phyloP scores from a whole-genome alignment of 2,888 invertebrate genomes.

The Cremastobaeus sp. region DNA sequence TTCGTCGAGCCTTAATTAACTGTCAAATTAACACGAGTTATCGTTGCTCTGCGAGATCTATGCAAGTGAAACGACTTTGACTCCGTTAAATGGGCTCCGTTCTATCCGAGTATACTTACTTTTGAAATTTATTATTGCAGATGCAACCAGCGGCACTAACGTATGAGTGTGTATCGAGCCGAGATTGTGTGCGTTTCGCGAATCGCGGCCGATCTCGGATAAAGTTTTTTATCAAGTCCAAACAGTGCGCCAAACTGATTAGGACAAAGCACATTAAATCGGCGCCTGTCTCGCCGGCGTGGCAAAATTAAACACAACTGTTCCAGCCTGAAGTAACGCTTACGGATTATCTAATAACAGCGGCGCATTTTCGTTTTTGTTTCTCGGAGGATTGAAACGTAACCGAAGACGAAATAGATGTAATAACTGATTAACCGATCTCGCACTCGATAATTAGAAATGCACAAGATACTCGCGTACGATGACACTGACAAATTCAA shows the following conservation, averaged over 20 bases:
- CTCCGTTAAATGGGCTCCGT: conserved; percentile 61
- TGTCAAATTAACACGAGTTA: conserved; percentile 70
- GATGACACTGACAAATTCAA: conserved; percentile 34
- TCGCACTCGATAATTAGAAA: conserved; percentile 18
- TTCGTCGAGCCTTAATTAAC: conserved; percentile 68
- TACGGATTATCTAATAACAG: too few relatives aligned
- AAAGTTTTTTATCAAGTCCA: conserved; percentile 42
- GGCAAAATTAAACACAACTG: too few relatives aligned
- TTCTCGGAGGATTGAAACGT: too few relatives aligned
- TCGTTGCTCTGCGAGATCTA: conserved; percentile 60
- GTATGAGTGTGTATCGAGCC: conserved; percentile 2
- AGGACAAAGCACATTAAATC: conserved; percentile 21
- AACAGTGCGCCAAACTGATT: too few relatives aligned
- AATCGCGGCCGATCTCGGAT: conserved; percentile 14
- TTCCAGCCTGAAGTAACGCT: too few relatives aligned
- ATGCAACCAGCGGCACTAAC: conserved; percentile 31
- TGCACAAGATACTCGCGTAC: conserved; percentile 4
- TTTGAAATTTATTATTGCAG: conserved; percentile 62
- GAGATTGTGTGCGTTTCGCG: conserved; percentile 4
- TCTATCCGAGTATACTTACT: conserved; percentile 48
- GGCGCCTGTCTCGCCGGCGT: too few relatives aligned
- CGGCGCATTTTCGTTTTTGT: too few relatives aligned
- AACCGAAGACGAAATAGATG: too few relatives aligned
- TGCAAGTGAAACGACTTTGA: conserved; percentile 61
- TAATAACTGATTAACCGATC: background rate